A percentile compares a stretch with the other conserved stretches of the same genome.
phyloP scores from a whole-genome alignment of 2,797 vertebrate genomes.

The Oceanodroma leucorhoa region DNA sequence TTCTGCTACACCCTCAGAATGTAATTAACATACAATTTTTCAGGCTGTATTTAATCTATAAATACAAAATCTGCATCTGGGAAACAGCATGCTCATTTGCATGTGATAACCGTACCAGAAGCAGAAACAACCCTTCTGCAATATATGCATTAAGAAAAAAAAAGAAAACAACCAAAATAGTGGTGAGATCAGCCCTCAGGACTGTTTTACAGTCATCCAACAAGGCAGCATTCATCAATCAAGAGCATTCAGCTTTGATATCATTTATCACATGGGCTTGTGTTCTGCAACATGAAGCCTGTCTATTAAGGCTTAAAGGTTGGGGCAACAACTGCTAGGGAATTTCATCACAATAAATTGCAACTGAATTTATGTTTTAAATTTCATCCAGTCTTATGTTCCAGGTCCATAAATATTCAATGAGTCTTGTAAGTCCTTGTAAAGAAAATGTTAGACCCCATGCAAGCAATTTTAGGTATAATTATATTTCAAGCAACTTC shows the following conservation, averaged over 20 bases:
- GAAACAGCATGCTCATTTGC: slow-evolving; percentile 29
- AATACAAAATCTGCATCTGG: slow-evolving; percentile 34
- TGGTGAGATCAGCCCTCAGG: neutral
- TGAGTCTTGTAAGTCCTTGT: slow-evolving; percentile 16
- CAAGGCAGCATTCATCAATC: neutral
- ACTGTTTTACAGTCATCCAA: neutral
- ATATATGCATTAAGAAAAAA: neutral
- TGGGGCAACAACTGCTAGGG: neutral
- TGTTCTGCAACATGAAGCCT: neutral
- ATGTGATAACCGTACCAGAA: neutral
- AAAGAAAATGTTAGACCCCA: slow-evolving; percentile 30
- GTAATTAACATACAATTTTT: slow-evolving; percentile 26
- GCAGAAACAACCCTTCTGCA: slow-evolving; percentile 11
- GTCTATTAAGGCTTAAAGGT: neutral
- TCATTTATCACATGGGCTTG: neutral
- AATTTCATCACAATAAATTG: neutral
- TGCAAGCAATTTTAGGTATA: slow-evolving; percentile 17
- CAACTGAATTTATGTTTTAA: neutral
- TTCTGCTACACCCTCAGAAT: neutral
- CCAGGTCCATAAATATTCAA: slow-evolving; percentile 48
- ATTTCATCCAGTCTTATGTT: neutral
- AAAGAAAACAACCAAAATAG: neutral
- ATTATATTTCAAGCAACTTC: slow-evolving; percentile 31
- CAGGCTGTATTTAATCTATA: slow-evolving; percentile 38
- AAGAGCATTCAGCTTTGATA: neutral